Percentiles rank a stretch among this genome's conserved stretches.
Conservation (phyloP, 2,888 invertebrate species). For the Ypsolopha scabrella region DNA sequence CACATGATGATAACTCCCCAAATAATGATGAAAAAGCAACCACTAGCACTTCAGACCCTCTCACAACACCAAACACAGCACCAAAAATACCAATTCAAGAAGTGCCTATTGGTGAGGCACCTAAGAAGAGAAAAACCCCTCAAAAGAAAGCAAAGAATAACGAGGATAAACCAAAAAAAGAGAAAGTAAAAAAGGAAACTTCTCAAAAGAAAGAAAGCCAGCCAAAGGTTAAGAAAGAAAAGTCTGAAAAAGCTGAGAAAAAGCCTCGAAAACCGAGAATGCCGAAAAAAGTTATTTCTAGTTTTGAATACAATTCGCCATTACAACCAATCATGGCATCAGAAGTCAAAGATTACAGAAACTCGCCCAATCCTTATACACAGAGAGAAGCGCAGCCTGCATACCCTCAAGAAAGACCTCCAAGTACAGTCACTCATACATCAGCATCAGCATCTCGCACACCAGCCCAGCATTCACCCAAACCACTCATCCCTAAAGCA, state of each 20-base stretch:
- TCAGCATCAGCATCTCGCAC: conserved; percentile 5
- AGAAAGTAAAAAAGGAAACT: conserved; percentile 19
- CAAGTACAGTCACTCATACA: neutral
- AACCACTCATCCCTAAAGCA: conserved; percentile 11
- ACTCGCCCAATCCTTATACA: conserved; percentile 3
- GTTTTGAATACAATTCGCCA: conserved; percentile 37
- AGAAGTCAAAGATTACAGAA: conserved; percentile 18
- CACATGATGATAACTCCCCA: conserved; percentile 19
- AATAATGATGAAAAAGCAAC: neutral
- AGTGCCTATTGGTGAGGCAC: neutral
- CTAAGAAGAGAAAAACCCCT: conserved; percentile 15
- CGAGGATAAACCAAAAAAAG: neutral
- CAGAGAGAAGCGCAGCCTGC: neutral
- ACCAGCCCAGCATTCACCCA: conserved; percentile 7
- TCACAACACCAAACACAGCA: neutral
- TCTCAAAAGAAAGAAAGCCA: conserved; percentile 17
- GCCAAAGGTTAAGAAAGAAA: conserved; percentile 19
- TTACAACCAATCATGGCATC: conserved; percentile 34
- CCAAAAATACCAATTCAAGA: neutral
- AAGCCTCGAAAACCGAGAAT: conserved; percentile 44
- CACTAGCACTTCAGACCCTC: neutral
- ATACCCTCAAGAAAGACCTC: neutral
- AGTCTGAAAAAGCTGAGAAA: conserved; percentile 26
- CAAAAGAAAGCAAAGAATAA: neutral
- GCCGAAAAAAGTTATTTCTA: conserved; percentile 29